Evolutionary conservation across 1,140 invertebrate genomes (phyloP), one percentile per base, ranked within the genome.

Genomic region (Sycophila sp.): DNA sequence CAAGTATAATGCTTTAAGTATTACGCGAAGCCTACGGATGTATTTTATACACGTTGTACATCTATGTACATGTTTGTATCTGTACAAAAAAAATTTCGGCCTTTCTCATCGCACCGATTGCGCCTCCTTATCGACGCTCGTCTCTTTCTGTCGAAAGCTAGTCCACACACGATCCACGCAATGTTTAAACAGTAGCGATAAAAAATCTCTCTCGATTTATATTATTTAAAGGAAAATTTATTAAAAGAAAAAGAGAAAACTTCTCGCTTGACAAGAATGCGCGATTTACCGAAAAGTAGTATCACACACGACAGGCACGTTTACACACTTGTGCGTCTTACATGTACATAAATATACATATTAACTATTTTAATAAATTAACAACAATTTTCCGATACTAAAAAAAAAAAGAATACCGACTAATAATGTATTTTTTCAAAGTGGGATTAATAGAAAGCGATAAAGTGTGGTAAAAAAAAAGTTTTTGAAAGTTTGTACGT

Each of bases 21-120:
- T 74, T 72, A 74, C 32, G 65, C 59, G 60, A 47, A 68, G 59
- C 64, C 69, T 71, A 71, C 53, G 56, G 53, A 51, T 59, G 40
- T 71, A 69, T 70, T 47, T 26, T 32, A 70, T 65, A 55, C 53
- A 62, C 47, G 22, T 32, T 67, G 26, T 15, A 51, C 73, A 68
- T 38, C 69, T 49, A 64, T 70, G 69, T 53, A 51, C 67, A 36
- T 47, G 45, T 38, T 32, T 67, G 56, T 66, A 45, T 40, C 59
- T 30, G 51, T 30, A 19, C 5, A 17, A 17, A 17, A n/a, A 15
- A 42, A 19, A 17, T 42, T 17, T 22, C 51, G 5, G n/a, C 4
- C 15, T 53, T 53, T 15, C 28, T 30, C 28, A 6, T 53, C n/a
- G n/a, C n/a, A n/a, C n/a, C n/a, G 26, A 3, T 22, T 22, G 4